A percentile compares a stretch with the other conserved stretches of the same genome.
These are phyloP conservation scores for Heliangelus exortis DNA, from an alignment of 2,797 vertebrate species.

Conservation along the genomic window DNA sequence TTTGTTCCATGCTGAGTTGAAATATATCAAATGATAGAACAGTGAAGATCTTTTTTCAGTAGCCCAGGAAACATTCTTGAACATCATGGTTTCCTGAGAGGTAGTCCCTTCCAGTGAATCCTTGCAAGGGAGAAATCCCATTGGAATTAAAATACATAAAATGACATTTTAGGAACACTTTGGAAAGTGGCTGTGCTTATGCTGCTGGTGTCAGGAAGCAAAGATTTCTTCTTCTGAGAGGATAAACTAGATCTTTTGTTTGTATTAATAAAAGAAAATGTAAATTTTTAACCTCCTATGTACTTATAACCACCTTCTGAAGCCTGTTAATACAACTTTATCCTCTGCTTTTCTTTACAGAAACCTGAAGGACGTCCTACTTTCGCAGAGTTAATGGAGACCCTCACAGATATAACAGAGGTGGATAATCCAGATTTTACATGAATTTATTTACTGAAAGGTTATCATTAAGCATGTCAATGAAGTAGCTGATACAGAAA, in stretches of 20 bases:
- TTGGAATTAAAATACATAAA: neutral
- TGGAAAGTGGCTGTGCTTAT: neutral
- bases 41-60: neutral
- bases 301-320: neutral
- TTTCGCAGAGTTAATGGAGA: slow-evolving; percentile 67
- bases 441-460: neutral
- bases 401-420: slow-evolving; percentile 61
- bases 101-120: neutral
- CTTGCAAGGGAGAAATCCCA: neutral
- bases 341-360: slow-evolving; percentile 58
- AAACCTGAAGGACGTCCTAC: slow-evolving; percentile 74
- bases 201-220: neutral
- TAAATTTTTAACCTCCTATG: neutral
- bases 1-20: neutral
- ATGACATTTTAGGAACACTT: neutral
- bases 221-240: neutral
- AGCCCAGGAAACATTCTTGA: neutral
- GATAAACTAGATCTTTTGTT: neutral
- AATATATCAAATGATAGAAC: neutral
- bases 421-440: slow-evolving; percentile 33
- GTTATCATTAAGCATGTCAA: neutral
- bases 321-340: neutral
- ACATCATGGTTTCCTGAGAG: neutral
- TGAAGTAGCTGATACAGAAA: neutral
- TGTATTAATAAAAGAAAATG: neutral